Conservation (phyloP, 2,113 vertebrate species). For the Gymnorhina tibicen region DNA sequence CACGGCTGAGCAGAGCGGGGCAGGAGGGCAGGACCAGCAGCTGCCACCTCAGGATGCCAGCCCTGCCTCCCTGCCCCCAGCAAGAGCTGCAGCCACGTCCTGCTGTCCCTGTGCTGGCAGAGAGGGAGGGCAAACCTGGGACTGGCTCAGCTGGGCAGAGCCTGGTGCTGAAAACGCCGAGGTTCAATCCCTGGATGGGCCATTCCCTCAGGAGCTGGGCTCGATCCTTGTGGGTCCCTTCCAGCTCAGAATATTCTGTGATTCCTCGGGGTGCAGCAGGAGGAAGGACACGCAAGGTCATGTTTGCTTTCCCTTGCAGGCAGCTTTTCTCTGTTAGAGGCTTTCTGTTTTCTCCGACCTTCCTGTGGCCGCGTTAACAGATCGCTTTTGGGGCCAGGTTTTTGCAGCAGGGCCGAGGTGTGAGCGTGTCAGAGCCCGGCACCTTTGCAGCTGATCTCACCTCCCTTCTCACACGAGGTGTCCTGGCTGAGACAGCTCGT, state of each 20-base stretch:
- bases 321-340: not conserved
- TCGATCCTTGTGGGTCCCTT: not conserved
- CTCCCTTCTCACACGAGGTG: not conserved
- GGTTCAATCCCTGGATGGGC: not conserved
- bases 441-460: not conserved
- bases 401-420: constrained; percentile 9
- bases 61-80: not conserved
- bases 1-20: not conserved
- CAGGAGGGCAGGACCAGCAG: not conserved
- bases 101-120: not conserved
- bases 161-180: not conserved
- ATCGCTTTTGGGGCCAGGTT: not conserved
- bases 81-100: not conserved
- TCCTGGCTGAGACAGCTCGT: not conserved
- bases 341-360: not conserved
- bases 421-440: not conserved
- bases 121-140: not conserved
- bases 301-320: not conserved
- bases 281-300: constrained; percentile 12
- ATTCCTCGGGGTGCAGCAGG: not conserved
- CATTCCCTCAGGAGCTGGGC: not conserved
- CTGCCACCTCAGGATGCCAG: not conserved
- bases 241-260: not conserved
- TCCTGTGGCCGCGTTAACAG: not conserved
- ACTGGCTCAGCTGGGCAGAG: not conserved